Evolutionary conservation across 1,140 invertebrate genomes (phyloP).

Genomic region (Littorina saxatilis): DNA sequence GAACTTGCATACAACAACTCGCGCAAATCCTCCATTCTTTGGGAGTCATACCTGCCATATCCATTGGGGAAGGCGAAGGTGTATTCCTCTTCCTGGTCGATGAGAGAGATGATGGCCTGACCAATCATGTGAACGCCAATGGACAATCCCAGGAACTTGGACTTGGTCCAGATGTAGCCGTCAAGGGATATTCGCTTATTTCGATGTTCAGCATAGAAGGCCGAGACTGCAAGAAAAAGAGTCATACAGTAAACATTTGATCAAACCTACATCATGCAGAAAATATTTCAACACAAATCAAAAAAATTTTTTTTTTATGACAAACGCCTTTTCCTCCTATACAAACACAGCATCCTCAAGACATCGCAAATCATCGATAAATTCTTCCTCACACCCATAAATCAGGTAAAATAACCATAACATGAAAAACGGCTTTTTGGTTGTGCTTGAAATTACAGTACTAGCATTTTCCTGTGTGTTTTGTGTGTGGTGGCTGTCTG

Average conservation of each 20-base stretch:
- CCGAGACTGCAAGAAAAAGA: constrained; percentile 72
- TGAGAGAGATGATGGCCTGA: constrained; percentile 75
- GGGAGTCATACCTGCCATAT: constrained; percentile 78
- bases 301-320: background rate
- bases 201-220: constrained; percentile 78
- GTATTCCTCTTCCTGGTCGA: constrained; percentile 78
- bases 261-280: background rate
- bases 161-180: constrained; percentile 80
- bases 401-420: no score
- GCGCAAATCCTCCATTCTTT: no score
- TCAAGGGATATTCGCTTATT: constrained; percentile 76
- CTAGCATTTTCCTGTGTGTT: no score
- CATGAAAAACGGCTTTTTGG: no score
- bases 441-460: no score
- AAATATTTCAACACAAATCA: background rate
- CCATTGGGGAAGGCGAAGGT: constrained; percentile 78
- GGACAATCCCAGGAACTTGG: constrained; percentile 79
- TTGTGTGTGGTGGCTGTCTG: no score
- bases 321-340: background rate
- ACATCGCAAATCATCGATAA: no score
- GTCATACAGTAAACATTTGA: background rate
- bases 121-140: constrained; percentile 79
- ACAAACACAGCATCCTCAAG: no score
- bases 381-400: no score
- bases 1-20: no score